Conservation (phyloP, 1,140 invertebrate genomes). For the Neodiprion pinetum region DNA sequence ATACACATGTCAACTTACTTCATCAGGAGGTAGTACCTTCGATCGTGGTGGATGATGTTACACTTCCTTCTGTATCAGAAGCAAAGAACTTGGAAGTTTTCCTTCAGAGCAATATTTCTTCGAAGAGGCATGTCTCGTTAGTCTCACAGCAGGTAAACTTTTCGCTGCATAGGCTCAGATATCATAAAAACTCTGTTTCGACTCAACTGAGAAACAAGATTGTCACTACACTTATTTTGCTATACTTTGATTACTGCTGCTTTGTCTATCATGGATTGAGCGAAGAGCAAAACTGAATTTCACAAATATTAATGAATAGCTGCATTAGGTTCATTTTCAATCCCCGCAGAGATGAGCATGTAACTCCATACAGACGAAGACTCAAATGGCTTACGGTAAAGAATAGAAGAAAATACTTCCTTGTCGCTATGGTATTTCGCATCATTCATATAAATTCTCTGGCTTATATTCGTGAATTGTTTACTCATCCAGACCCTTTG, state of each 20-base stretch:
- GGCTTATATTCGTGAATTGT: too few relatives aligned
- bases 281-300: too few relatives aligned
- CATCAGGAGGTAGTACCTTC: background rate
- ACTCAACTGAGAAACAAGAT: background rate
- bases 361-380: too few relatives aligned
- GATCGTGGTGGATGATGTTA: background rate
- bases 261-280: too few relatives aligned
- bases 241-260: conserved; percentile 10
- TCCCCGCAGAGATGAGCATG: too few relatives aligned
- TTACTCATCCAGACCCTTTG: too few relatives aligned
- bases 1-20: background rate
- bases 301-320: too few relatives aligned
- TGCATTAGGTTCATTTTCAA: too few relatives aligned
- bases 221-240: conserved; percentile 4
- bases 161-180: conserved; percentile 10
- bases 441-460: too few relatives aligned
- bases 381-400: too few relatives aligned
- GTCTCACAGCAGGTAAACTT: conserved; percentile 14
- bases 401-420: too few relatives aligned
- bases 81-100: conserved; percentile 3
- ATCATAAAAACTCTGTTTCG: background rate
- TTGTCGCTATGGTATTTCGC: too few relatives aligned
- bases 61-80: background rate
- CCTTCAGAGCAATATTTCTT: background rate
- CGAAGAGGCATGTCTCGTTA: conserved; percentile 5